These are phyloP conservation scores for Lepidurus arcticus DNA, from an alignment of 1,140 invertebrate species.

Conservation along the genomic window DNA sequence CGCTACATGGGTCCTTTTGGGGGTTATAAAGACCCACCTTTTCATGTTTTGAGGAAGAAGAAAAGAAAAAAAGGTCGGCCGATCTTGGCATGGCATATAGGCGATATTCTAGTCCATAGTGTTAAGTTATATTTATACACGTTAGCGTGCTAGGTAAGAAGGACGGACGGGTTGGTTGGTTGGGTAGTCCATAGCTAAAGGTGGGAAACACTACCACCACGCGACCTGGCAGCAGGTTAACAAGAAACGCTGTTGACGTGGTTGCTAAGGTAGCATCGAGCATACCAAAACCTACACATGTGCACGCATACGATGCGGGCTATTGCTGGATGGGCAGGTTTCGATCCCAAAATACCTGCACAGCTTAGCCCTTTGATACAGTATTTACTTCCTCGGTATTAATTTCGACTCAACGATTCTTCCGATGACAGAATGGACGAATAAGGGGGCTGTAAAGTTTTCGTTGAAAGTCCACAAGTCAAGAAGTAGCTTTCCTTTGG, in stretches of 20 bases:
- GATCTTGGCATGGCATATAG: background rate
- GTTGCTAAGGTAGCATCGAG: constrained; percentile 18
- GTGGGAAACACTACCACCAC: background rate
- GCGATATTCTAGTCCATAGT: background rate
- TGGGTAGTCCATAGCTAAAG: background rate
- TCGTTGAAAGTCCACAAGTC: too few relatives aligned
- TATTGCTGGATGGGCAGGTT: background rate
- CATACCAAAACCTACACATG: background rate
- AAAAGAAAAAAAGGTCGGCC: background rate
- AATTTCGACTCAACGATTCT: too few relatives aligned
- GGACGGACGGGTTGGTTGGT: background rate
- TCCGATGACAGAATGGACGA: too few relatives aligned
- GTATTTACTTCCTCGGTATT: too few relatives aligned
- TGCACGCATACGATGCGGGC: background rate
- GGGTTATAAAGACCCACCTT: background rate
- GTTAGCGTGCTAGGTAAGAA: background rate
- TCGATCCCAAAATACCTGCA: too few relatives aligned
- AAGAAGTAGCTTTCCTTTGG: too few relatives aligned
- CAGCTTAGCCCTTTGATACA: too few relatives aligned
- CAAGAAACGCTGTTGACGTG: background rate
- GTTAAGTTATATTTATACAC: background rate
- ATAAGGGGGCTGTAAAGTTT: too few relatives aligned
- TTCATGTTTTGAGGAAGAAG: background rate
- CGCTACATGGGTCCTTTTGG: background rate
- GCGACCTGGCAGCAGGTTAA: constrained; percentile 3